These are phyloP conservation scores for Tympanuchus pallidicinctus DNA, from an alignment of 2,113 vertebrate species.

Conservation along the genomic window DNA sequence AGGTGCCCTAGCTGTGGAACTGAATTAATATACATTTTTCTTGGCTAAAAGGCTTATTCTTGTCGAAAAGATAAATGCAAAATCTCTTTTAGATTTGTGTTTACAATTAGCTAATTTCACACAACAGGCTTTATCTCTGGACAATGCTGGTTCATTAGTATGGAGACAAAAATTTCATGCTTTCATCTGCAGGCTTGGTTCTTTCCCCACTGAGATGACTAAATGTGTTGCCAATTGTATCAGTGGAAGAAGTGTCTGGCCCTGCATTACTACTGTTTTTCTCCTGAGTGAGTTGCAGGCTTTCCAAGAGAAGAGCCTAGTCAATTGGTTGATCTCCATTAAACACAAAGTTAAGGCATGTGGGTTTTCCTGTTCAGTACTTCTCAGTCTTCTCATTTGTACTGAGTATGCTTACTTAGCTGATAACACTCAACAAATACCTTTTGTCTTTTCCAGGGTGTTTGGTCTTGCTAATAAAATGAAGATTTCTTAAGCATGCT, in stretches of 20 bases:
- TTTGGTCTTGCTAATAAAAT: background rate
- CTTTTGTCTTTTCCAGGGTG: background rate
- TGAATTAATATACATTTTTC: slow-evolving; percentile 49
- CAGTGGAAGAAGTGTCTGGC: background rate
- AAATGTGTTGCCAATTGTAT: background rate
- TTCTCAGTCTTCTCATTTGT: background rate
- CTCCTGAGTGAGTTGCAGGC: background rate
- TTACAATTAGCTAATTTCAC: slow-evolving; percentile 11
- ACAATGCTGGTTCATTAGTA: background rate
- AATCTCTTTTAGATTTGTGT: background rate
- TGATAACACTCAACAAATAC: background rate
- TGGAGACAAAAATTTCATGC: background rate
- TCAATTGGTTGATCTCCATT: background rate
- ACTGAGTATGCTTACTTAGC: background rate
- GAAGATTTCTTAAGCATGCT: background rate
- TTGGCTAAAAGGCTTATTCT: slow-evolving; percentile 34
- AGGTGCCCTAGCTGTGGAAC: slow-evolving; percentile 21
- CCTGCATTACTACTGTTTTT: background rate
- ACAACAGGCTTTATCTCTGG: background rate
- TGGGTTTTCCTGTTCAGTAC: background rate
- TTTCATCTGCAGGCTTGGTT: background rate
- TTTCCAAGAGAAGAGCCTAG: background rate
- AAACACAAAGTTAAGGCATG: background rate
- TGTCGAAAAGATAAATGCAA: background rate
- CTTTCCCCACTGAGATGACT: background rate